These are phyloP conservation scores for Aldabrachelys gigantea DNA, from an alignment of 2,113 vertebrate genomes.

Conservation along the genomic window DNA sequence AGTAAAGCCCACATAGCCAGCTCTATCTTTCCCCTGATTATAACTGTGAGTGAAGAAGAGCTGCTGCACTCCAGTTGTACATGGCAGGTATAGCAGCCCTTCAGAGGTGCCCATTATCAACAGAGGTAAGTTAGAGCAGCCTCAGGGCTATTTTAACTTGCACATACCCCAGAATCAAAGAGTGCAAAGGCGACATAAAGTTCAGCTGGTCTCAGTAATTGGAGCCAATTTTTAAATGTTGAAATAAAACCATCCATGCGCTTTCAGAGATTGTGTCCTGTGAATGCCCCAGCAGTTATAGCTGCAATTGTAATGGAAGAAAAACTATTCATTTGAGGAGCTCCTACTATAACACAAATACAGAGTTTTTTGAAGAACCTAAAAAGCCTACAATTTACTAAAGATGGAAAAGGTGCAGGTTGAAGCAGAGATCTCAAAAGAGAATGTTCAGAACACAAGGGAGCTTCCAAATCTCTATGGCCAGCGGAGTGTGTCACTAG, in stretches of 20 bases:
- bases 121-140: neutral
- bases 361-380: neutral
- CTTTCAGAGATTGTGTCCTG: neutral
- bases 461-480: neutral
- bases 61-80: too few relatives aligned
- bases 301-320: fast-evolving
- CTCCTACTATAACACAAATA: neutral
- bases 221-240: neutral
- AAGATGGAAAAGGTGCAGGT: fast-evolving
- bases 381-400: neutral
- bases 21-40: neutral
- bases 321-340: neutral
- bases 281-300: neutral
- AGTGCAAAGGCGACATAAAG: fast-evolving
- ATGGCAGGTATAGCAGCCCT: too few relatives aligned
- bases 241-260: fast-evolving
- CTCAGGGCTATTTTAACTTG: neutral
- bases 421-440: neutral
- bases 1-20: neutral
- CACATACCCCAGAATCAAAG: fast-evolving
- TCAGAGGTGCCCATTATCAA: neutral
- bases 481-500: fast-evolving
- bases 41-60: too few relatives aligned
- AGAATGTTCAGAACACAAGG: fast-evolving
- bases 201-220: fast-evolving